These are phyloP conservation scores for Leptopterna dolabrata DNA, from an alignment of 2,888 invertebrate species.

Conservation along the genomic window DNA sequence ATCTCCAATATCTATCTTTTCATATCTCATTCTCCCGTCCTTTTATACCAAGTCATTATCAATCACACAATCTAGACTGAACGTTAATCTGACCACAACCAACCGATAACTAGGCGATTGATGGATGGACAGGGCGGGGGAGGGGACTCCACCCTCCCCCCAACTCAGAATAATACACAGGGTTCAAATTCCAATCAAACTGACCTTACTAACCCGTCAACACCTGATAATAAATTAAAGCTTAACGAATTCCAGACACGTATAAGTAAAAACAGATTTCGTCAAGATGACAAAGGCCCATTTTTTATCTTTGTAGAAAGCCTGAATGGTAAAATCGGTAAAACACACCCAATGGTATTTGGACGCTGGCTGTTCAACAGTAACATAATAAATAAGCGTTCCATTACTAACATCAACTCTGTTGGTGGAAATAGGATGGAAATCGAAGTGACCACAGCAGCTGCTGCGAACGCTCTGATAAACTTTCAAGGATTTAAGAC, in stretches of 20 bases:
- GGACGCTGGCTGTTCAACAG: background rate
- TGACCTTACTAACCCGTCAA: background rate
- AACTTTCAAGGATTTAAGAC: background rate
- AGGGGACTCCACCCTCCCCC: too few relatives aligned
- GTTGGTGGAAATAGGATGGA: background rate
- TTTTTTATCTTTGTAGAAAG: conserved; percentile 3
- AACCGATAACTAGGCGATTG: too few relatives aligned
- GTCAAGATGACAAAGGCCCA: background rate
- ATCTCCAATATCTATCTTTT: too few relatives aligned
- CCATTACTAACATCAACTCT: background rate
- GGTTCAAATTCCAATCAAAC: too few relatives aligned
- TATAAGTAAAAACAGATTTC: background rate
- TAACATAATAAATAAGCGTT: background rate
- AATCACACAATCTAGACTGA: too few relatives aligned
- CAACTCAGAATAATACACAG: too few relatives aligned
- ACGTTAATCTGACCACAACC: too few relatives aligned
- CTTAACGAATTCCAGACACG: background rate
- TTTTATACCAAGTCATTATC: too few relatives aligned
- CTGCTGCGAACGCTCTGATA: background rate
- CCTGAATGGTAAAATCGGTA: background rate
- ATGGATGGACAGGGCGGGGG: too few relatives aligned
- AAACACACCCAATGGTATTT: background rate
- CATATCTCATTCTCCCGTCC: too few relatives aligned
- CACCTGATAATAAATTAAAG: background rate
- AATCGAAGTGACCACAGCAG: background rate